These are phyloP conservation scores for Trachops cirrhosus DNA, from an alignment of 2,797 vertebrate species.

Conservation along the genomic window DNA sequence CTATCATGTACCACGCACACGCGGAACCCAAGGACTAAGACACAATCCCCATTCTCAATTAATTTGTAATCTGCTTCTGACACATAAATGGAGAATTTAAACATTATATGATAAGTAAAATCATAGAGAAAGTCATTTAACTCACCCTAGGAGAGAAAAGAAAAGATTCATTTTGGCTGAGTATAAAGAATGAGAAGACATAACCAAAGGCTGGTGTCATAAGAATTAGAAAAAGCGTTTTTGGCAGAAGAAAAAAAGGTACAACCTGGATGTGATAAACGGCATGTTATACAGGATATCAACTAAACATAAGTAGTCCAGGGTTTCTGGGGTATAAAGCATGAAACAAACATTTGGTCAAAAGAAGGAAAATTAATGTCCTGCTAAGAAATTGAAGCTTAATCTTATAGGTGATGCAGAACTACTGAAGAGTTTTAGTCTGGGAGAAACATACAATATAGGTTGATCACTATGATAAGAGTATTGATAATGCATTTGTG, in stretches of 20 bases:
- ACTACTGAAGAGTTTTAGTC: background rate
- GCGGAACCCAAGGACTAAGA: background rate
- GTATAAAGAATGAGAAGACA: background rate
- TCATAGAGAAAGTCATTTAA: background rate
- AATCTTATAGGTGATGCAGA: background rate
- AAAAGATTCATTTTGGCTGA: background rate
- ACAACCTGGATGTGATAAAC: background rate
- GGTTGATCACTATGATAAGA: background rate
- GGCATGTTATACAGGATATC: background rate
- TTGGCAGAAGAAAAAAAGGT: background rate
- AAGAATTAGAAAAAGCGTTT: background rate
- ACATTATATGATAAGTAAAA: background rate
- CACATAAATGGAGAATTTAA: background rate
- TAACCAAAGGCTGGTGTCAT: background rate
- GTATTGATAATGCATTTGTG: background rate
- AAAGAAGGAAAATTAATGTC: background rate
- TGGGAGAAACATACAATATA: background rate
- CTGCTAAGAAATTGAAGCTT: background rate
- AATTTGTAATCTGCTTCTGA: background rate
- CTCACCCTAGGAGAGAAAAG: background rate
- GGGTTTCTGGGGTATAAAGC: background rate
- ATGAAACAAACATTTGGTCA: background rate
- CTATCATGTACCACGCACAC: background rate
- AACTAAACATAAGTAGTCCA: background rate
- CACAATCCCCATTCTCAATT: background rate